A percentile compares a stretch with the other conserved stretches of the same genome.
Conservation (phyloP, 2,888 invertebrate genomes). For the Ichneumon xanthorius region DNA sequence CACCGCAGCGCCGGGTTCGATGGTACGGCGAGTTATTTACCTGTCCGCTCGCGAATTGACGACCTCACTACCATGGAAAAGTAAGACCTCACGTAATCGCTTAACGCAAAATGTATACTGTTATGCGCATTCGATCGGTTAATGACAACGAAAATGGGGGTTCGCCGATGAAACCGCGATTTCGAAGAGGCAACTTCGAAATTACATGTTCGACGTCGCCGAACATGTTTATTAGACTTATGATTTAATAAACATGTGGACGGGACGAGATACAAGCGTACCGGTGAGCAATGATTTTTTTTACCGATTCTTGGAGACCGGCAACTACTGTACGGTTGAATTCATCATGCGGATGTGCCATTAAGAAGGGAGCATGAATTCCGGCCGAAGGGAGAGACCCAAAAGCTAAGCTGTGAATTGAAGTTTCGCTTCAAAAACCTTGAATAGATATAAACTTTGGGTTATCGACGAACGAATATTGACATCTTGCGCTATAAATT, state of each 20-base stretch:
- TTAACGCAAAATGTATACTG: conserved; percentile 3
- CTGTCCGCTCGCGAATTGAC: conserved; percentile 53
- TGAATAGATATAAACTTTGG: too few species aligned
- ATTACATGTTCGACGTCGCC: neutral
- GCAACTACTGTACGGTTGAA: neutral
- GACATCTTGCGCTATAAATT: too few species aligned
- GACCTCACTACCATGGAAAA: conserved; percentile 49
- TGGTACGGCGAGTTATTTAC: conserved; percentile 69
- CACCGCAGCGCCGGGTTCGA: neutral
- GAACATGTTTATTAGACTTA: neutral
- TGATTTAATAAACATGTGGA: neutral
- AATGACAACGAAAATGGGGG: conserved; percentile 15
- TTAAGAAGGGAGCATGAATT: too few species aligned
- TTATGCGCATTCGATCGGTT: conserved; percentile 3
- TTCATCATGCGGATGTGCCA: neutral
- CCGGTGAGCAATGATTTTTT: neutral
- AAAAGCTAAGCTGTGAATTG: too few species aligned
- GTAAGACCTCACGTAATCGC: conserved; percentile 45
- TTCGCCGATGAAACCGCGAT: neutral
- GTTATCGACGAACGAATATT: too few species aligned
- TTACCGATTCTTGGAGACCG: neutral
- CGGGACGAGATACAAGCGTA: neutral
- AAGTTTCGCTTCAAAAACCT: too few species aligned
- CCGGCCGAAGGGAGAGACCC: too few species aligned
- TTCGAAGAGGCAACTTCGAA: neutral